Evolutionary conservation across 2,797 vertebrate species (phyloP).

Genomic region (Caiman crocodilus): DNA sequence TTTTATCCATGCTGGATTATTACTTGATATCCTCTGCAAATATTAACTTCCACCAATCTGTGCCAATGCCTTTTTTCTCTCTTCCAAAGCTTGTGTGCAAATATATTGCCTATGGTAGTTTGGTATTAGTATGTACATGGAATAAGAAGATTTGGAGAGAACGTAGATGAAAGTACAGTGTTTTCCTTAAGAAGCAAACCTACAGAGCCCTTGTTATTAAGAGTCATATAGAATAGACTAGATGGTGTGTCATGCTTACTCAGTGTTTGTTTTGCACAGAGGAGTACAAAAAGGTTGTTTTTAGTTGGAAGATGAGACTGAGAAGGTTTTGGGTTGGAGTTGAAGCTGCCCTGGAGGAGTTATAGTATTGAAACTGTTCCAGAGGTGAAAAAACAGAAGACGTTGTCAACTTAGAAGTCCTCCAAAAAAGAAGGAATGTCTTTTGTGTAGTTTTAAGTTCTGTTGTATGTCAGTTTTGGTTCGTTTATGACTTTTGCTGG

Average conservation of each 20-base stretch:
- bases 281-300: background rate
- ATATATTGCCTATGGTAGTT: too few species aligned
- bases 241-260: background rate
- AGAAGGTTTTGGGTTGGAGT: background rate
- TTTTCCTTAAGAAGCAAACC: too few species aligned
- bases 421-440: background rate
- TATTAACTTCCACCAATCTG: background rate
- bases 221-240: background rate
- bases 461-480: background rate
- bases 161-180: too few species aligned
- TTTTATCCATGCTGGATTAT: background rate
- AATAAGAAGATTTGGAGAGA: too few species aligned
- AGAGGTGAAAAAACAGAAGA: slow-evolving; percentile 5
- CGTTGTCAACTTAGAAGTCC: background rate
- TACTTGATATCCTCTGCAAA: background rate
- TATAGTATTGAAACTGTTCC: background rate
- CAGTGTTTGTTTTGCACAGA: background rate
- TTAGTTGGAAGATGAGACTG: background rate
- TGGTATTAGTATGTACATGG: too few species aligned
- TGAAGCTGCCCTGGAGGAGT: background rate
- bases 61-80: background rate
- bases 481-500: background rate
- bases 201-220: background rate
- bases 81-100: background rate
- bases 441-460: slow-evolving; percentile 7